Conservation (phyloP, 2,888 invertebrate genomes). For the Uropetala carovei region DNA sequence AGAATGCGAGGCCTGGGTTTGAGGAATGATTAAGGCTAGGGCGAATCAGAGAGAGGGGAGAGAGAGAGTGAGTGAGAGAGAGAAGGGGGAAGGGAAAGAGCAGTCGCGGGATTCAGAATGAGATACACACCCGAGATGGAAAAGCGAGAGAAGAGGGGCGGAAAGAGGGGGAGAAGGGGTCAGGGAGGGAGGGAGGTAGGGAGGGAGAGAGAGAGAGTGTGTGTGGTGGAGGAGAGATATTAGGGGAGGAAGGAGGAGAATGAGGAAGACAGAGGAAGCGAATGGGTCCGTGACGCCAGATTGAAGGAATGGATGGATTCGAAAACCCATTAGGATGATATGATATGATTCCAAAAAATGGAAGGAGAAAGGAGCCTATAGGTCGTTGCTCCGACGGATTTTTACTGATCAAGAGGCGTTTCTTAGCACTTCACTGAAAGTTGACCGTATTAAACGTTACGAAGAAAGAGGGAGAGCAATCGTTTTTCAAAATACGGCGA, state of each 20-base stretch:
- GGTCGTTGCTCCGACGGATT: conserved; percentile 52
- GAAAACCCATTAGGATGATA: conserved; percentile 59
- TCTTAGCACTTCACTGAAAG: neutral
- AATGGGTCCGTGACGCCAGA: conserved; percentile 41
- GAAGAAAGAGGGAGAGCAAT: neutral
- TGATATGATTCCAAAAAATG: conserved; percentile 53
- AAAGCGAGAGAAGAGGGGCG: neutral
- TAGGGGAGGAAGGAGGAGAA: neutral
- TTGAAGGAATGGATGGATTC: conserved; percentile 59
- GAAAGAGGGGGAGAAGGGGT: neutral
- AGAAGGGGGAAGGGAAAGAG: neutral
- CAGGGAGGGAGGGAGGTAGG: neutral
- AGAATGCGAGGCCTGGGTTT: conserved; percentile 53
- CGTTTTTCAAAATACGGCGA: too few species aligned
- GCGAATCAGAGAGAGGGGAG: neutral
- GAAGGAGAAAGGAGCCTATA: conserved; percentile 10
- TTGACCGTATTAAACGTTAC: neutral
- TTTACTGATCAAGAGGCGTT: conserved; percentile 23
- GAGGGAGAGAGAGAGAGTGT: neutral
- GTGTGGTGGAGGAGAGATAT: neutral
- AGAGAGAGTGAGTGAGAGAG: neutral
- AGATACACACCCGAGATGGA: conserved; percentile 14
- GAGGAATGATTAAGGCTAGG: conserved; percentile 53
- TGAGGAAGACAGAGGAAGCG: neutral
- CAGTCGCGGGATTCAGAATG: neutral